Percentiles rank a stretch among this genome's conserved stretches.
phyloP scores from a whole-genome alignment of 2,797 vertebrate genomes.

The Syncerus caffer region DNA sequence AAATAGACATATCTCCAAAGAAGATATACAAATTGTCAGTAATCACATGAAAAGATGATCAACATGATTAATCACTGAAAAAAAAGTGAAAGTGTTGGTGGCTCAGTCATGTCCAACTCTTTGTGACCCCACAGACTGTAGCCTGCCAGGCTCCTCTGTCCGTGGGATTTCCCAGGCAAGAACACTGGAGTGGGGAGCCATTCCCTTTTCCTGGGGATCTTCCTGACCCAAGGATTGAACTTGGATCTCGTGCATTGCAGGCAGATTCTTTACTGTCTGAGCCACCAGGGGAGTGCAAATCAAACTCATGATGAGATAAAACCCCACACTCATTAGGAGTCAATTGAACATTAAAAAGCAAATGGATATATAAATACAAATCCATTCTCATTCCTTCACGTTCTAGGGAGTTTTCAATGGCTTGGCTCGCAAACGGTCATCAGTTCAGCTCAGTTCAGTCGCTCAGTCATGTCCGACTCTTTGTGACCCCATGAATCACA shows the following conservation, averaged over 20 bases:
- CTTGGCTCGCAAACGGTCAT: neutral
- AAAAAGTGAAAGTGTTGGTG: neutral
- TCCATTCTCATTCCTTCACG: neutral
- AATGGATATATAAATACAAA: neutral
- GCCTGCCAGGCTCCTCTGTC: neutral
- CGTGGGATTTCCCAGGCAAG: neutral
- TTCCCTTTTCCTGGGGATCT: neutral
- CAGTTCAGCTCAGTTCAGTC: too few relatives aligned
- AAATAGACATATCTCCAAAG: neutral
- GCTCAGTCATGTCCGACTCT: accelerated
- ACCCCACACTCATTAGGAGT: neutral
- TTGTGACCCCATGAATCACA: too few relatives aligned
- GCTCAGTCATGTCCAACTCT: neutral
- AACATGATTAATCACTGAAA: neutral
- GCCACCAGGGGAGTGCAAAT: neutral
- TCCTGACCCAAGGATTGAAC: neutral
- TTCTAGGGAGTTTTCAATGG: neutral
- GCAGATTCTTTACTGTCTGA: neutral
- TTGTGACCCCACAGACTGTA: neutral
- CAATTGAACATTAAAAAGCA: neutral
- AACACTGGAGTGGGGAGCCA: neutral
- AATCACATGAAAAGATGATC: neutral
- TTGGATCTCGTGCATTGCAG: neutral
- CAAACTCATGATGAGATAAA: neutral
- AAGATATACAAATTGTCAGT: neutral